Evolutionary conservation across 2,113 vertebrate species (phyloP).

Genomic region (Otus sunia): DNA sequence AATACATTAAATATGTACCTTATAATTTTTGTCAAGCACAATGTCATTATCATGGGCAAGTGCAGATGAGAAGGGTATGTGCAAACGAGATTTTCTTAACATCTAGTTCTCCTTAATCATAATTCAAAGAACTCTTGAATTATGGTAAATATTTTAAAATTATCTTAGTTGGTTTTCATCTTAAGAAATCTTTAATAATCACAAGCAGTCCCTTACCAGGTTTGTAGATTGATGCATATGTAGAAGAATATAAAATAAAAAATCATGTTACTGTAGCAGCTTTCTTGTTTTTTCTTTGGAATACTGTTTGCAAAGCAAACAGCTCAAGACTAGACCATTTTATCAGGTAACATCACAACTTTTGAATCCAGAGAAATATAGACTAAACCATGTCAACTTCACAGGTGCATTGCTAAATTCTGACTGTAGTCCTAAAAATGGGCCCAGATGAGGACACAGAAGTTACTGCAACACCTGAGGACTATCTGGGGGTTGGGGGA

Average conservation of each 20-base stretch:
- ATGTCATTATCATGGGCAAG: conserved; percentile 25
- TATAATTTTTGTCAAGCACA: conserved; percentile 29
- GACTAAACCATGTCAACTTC: background rate
- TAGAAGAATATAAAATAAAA: background rate
- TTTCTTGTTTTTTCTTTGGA: background rate
- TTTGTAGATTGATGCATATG: background rate
- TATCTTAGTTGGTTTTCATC: conserved; percentile 22
- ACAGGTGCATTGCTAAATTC: background rate
- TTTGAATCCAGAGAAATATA: background rate
- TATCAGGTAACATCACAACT: background rate
- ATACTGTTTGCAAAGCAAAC: background rate
- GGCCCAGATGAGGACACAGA: background rate
- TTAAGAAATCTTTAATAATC: conserved; percentile 41
- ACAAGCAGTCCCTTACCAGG: background rate
- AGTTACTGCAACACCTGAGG: background rate
- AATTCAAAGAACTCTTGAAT: conserved; percentile 41
- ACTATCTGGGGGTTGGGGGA: background rate
- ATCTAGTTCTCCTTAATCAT: background rate
- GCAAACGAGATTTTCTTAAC: conserved; percentile 15
- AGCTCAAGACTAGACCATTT: background rate
- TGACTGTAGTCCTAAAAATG: background rate
- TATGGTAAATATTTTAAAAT: conserved; percentile 43
- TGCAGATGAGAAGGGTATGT: background rate
- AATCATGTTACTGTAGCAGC: background rate
- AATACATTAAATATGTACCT: conserved; percentile 29